These are phyloP conservation scores for Eulithis prunata DNA, from an alignment of 2,888 invertebrate genomes.

Conservation along the genomic window DNA sequence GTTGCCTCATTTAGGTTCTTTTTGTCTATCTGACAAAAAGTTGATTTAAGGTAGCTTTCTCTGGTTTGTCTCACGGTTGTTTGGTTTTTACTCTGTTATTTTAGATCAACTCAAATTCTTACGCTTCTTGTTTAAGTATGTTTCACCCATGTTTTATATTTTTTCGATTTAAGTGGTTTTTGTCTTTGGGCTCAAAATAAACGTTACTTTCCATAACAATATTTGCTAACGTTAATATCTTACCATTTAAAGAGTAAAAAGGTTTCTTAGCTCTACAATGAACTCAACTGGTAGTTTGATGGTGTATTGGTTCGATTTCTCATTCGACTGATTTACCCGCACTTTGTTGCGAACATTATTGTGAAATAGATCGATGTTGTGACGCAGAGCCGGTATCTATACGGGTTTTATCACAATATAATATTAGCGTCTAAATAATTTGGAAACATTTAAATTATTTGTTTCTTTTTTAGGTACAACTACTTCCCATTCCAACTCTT, in stretches of 20 bases:
- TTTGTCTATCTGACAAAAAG: slow-evolving; percentile 29
- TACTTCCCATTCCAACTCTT: background rate
- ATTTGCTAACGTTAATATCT: too few species aligned
- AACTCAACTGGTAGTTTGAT: slow-evolving; percentile 37
- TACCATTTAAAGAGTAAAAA: too few species aligned
- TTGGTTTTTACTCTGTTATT: background rate
- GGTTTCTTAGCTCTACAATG: slow-evolving; percentile 38
- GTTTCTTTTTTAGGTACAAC: slow-evolving; percentile 15
- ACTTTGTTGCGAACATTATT: slow-evolving; percentile 1
- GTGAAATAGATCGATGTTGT: slow-evolving; percentile 21
- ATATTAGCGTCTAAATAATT: background rate
- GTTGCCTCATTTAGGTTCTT: slow-evolving; percentile 46
- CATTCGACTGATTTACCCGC: slow-evolving; percentile 6
- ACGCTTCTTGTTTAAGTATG: background rate
- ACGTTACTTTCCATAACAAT: too few species aligned
- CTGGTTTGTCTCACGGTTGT: slow-evolving; percentile 20
- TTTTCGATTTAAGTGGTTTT: too few species aligned
- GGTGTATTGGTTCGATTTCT: slow-evolving; percentile 34
- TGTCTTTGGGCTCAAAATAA: too few species aligned
- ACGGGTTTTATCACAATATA: slow-evolving; percentile 16
- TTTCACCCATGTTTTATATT: too few species aligned
- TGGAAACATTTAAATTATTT: background rate
- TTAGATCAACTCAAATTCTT: background rate
- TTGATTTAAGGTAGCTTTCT: slow-evolving; percentile 20
- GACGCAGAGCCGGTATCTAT: slow-evolving; percentile 8